These are phyloP conservation scores for Cygnus atratus DNA, from an alignment of 2,113 vertebrate species.

Conservation along the genomic window DNA sequence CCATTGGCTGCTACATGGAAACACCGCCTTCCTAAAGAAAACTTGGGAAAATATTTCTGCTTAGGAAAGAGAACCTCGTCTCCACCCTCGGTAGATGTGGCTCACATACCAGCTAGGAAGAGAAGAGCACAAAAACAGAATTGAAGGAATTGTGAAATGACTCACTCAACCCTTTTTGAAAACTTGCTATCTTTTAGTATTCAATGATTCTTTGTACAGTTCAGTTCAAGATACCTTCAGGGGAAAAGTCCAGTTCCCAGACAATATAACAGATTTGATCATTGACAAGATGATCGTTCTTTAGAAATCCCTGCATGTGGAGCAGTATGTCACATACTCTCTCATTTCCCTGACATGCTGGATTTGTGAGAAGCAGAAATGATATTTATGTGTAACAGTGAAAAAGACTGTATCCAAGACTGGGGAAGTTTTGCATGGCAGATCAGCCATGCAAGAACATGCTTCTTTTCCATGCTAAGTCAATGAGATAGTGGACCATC, in stretches of 20 bases:
- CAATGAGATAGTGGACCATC: neutral
- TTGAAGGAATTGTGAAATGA: neutral
- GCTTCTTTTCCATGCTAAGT: neutral
- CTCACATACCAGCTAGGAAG: neutral
- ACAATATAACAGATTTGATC: neutral
- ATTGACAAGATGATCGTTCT: neutral
- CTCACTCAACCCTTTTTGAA: neutral
- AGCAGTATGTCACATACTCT: neutral
- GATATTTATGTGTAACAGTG: accelerated
- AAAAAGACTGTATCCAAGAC: neutral
- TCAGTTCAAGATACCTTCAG: neutral
- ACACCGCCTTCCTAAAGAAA: neutral
- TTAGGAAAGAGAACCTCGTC: neutral
- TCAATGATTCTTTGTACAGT: neutral
- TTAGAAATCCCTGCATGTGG: neutral
- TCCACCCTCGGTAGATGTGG: neutral
- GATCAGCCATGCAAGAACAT: neutral
- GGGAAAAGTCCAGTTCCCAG: neutral
- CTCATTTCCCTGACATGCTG: neutral
- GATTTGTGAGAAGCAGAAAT: neutral
- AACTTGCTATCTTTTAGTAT: neutral
- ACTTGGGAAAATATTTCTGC: neutral
- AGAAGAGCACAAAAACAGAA: neutral
- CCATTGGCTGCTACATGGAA: neutral
- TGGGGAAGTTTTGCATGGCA: neutral